These are phyloP conservation scores for Psylliodes chrysocephalus DNA, from an alignment of 2,888 invertebrate species.

Conservation along the genomic window DNA sequence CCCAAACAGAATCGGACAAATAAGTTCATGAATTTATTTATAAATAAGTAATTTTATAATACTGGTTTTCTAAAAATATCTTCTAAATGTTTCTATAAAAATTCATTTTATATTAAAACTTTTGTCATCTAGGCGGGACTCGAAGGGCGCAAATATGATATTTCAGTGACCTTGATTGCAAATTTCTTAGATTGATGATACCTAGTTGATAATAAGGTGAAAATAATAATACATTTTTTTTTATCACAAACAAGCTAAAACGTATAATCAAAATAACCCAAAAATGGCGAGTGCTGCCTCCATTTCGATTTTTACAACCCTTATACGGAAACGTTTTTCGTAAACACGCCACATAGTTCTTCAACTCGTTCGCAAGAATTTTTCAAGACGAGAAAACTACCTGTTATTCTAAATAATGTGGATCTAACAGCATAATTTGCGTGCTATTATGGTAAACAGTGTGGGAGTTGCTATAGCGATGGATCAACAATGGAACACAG, in stretches of 20 bases:
- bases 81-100: no score
- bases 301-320: no score
- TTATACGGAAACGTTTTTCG: background rate
- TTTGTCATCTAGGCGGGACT: no score
- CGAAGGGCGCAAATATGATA: no score
- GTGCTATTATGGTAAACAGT: constrained; percentile 15
- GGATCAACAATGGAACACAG: constrained; percentile 40
- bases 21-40: background rate
- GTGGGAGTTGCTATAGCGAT: constrained; percentile 40
- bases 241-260: no score
- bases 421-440: constrained; percentile 19
- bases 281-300: no score
- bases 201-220: no score
- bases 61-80: background rate
- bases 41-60: background rate
- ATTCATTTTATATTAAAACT: no score
- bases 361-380: background rate
- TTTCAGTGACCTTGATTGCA: no score
- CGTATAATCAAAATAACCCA: no score
- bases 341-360: background rate
- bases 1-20: background rate
- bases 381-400: constrained; percentile 12
- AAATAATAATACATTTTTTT: no score
- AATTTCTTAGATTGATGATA: no score
- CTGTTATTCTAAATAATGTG: constrained; percentile 8